Percentiles rank a stretch among this genome's conserved stretches.
Conservation (phyloP, 2,113 vertebrate genomes). For the Periophthalmus modestus region DNA sequence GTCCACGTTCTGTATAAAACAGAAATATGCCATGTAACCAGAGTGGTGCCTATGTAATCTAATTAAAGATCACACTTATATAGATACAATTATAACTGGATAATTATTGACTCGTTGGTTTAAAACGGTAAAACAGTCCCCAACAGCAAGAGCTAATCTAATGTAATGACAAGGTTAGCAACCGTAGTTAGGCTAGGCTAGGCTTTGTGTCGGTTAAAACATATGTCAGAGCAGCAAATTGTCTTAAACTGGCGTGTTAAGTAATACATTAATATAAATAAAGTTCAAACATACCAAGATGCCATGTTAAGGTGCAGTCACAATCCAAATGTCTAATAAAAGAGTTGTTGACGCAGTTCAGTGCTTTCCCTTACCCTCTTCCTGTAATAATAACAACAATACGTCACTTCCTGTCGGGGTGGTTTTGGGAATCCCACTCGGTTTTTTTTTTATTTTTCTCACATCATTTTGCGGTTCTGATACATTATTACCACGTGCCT, state of each 20-base stretch:
- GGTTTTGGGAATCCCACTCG: slow-evolving; percentile 18
- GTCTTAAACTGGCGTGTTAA: not conserved
- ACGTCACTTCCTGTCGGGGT: slow-evolving; percentile 62
- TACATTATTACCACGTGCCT: not conserved
- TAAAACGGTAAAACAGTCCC: not conserved
- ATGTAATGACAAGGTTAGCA: slow-evolving; percentile 58
- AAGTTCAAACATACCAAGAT: slow-evolving; percentile 57
- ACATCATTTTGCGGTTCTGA: not conserved
- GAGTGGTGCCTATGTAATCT: not conserved
- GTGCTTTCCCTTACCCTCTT: slow-evolving; percentile 66
- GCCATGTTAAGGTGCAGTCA: slow-evolving; percentile 44
- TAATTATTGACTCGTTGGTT: not conserved
- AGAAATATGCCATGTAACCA: not conserved
- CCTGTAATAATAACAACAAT: slow-evolving; percentile 77
- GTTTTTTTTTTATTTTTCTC: not conserved
- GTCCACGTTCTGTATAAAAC: slow-evolving; percentile 6
- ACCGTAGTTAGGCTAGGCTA: slow-evolving; percentile 38
- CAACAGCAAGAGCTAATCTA: not conserved
- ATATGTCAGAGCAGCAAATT: not conserved
- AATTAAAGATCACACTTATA: not conserved
- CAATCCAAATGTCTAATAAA: slow-evolving; percentile 47
- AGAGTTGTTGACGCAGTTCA: slow-evolving; percentile 80
- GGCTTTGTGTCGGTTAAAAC: slow-evolving; percentile 24
- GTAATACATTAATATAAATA: not conserved
- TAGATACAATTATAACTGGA: not conserved